A percentile compares a stretch with the other conserved stretches of the same genome.
Conservation (phyloP, 2,888 invertebrate species). For the Rhaphigaster nebulosa region DNA sequence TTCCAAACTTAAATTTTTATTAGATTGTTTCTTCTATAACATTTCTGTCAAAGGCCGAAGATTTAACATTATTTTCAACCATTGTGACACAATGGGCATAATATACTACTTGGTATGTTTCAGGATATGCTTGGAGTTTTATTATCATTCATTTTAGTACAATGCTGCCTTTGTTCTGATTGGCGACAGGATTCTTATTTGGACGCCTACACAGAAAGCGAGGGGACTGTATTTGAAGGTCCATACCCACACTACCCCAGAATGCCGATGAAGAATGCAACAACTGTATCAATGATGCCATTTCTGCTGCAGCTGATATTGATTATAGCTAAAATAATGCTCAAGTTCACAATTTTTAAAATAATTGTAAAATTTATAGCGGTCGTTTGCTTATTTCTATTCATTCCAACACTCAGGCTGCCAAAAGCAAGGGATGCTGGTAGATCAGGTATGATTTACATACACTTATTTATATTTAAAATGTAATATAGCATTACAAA, state of each 20-base stretch:
- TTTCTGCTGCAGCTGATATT: slow-evolving; percentile 62
- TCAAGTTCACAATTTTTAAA: slow-evolving; percentile 85
- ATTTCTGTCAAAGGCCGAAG: background rate
- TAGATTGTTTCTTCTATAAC: background rate
- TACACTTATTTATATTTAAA: background rate
- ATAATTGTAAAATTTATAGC: slow-evolving; percentile 86
- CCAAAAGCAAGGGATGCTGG: slow-evolving; percentile 37
- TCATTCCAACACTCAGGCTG: slow-evolving; percentile 77
- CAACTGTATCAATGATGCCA: slow-evolving; percentile 56
- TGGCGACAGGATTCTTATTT: slow-evolving; percentile 73
- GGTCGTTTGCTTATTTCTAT: slow-evolving; percentile 80
- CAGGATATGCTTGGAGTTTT: slow-evolving; percentile 47
- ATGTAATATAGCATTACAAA: background rate
- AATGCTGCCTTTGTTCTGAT: slow-evolving; percentile 48
- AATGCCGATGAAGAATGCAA: slow-evolving; percentile 59
- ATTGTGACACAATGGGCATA: background rate
- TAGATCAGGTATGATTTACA: slow-evolving; percentile 37
- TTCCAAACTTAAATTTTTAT: background rate
- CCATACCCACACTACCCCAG: slow-evolving; percentile 58
- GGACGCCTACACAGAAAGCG: slow-evolving; percentile 76
- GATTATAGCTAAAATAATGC: slow-evolving; percentile 74
- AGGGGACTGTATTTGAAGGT: slow-evolving; percentile 68
- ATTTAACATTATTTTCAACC: background rate
- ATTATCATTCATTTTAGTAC: slow-evolving; percentile 9
- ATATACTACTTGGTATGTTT: slow-evolving; percentile 1